Evolutionary conservation across 2,888 invertebrate genomes (phyloP), one percentile per base, ranked within the genome.

Genomic region (Vannuccia rotundouncinata): DNA sequence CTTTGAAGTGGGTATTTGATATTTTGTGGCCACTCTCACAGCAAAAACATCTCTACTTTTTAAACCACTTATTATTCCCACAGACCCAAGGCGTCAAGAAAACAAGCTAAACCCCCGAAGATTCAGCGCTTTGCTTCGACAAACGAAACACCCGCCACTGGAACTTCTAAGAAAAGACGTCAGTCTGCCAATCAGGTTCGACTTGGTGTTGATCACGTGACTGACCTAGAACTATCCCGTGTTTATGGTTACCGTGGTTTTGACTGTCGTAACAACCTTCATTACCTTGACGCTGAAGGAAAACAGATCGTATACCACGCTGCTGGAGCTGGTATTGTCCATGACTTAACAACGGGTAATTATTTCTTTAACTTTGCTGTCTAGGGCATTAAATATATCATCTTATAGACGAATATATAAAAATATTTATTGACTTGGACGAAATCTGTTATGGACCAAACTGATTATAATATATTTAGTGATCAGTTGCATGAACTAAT

Each of bases 241-340:
- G 84, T 88, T 27, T 84, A 86, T 84, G 88, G 88, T 45, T 88
- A 87, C 83, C 83, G 88, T 30, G 88, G 88, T 0, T 88, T 87
- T 84, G 88, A 88, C 82, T 84, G 85, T 59, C 84, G 85, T 31
- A 85, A 84, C 83, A 88, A 86, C 82, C 83, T 86, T n/a, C 86
- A 85, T 82, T 88, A 86, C 82, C 83, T 88, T 17, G 86, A 88
- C 81, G 73, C 80, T n/a, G 87, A 88, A 80, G 87, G 86, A n/a
- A 83, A 85, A 27, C 87, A 86, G 79, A 85, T 88, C 82, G 86
- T 88, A 25, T 88, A 86, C 83, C 88, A 88, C 83, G 86, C 88
- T 2, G 88, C 88, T 73, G 88, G 87, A 5, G 85, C 88, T 76
- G 88, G 87, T 13, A 86, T 88, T 80, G 85, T 88, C 5, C 85